A percentile compares a stretch with the other conserved stretches of the same genome.
phyloP scores from a whole-genome alignment of 2,113 vertebrate species.

The Scomber japonicus region DNA sequence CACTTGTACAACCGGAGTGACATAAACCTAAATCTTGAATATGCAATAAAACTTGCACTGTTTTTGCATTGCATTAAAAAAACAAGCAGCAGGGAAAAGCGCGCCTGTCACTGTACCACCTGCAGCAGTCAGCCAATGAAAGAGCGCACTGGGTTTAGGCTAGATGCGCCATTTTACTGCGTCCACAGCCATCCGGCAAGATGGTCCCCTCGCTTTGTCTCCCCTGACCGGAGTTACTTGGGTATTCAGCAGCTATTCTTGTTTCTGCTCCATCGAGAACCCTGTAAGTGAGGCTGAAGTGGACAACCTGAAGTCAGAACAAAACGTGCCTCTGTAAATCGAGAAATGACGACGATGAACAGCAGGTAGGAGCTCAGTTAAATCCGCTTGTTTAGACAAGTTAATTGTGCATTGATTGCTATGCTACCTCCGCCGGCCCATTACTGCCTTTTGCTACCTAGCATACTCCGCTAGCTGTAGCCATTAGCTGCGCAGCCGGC shows the following conservation, averaged over 20 bases:
- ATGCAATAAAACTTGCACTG: neutral
- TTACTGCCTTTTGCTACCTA: constrained; percentile 39
- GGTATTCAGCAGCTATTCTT: constrained; percentile 69
- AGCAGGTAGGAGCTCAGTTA: constrained; percentile 81
- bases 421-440: constrained; percentile 50
- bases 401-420: constrained; percentile 49
- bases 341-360: constrained; percentile 85
- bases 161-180: constrained; percentile 90
- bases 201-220: constrained; percentile 91
- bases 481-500: constrained; percentile 69
- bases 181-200: constrained; percentile 89
- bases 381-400: constrained; percentile 56
- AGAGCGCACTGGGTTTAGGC: constrained; percentile 75
- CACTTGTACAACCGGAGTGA: too few species aligned
- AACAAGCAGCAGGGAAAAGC: too few species aligned
- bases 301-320: constrained; percentile 24
- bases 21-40: too few species aligned
- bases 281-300: neutral
- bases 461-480: constrained; percentile 51
- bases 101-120: neutral
- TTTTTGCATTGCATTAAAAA: neutral
- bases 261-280: constrained; percentile 36
- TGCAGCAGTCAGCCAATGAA: constrained; percentile 81
- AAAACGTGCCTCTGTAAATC: constrained; percentile 37
- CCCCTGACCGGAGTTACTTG: constrained; percentile 73